These are phyloP conservation scores for Cololabis saira DNA, from an alignment of 2,113 vertebrate genomes.

Conservation along the genomic window DNA sequence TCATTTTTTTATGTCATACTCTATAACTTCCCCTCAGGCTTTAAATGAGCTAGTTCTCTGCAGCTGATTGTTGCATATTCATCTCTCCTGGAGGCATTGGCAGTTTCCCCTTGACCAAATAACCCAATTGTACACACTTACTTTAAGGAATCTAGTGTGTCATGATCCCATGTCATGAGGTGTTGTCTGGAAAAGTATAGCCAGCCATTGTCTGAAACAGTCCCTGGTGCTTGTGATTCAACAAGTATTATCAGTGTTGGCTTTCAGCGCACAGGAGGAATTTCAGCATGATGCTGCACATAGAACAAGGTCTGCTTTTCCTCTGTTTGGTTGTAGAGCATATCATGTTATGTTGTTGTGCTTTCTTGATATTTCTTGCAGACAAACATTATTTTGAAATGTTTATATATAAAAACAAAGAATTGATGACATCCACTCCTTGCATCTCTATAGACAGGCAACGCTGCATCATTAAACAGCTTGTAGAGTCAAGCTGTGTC, in stretches of 20 bases:
- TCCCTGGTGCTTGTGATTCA: slow-evolving; percentile 50
- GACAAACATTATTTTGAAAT: too few species aligned
- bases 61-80: neutral
- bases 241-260: slow-evolving; percentile 16
- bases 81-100: neutral
- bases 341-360: too few species aligned
- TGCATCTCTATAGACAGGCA: neutral
- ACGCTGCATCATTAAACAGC: neutral
- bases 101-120: neutral
- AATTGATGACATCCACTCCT: too few species aligned
- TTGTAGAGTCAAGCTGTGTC: neutral
- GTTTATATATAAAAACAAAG: too few species aligned
- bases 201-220: slow-evolving; percentile 32
- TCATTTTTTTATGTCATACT: too few species aligned
- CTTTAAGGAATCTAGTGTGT: slow-evolving; percentile 9
- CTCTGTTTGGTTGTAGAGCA: too few species aligned
- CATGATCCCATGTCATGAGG: slow-evolving; percentile 32
- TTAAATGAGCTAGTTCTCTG: neutral
- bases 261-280: neutral
- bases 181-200: slow-evolving; percentile 38
- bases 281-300: slow-evolving; percentile 13
- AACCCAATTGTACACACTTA: neutral
- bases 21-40: too few species aligned
- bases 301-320: neutral
- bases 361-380: too few species aligned